A percentile compares a stretch with the other conserved stretches of the same genome.
Conservation (phyloP, 2,888 invertebrate species). For the Andrena bicolor region DNA sequence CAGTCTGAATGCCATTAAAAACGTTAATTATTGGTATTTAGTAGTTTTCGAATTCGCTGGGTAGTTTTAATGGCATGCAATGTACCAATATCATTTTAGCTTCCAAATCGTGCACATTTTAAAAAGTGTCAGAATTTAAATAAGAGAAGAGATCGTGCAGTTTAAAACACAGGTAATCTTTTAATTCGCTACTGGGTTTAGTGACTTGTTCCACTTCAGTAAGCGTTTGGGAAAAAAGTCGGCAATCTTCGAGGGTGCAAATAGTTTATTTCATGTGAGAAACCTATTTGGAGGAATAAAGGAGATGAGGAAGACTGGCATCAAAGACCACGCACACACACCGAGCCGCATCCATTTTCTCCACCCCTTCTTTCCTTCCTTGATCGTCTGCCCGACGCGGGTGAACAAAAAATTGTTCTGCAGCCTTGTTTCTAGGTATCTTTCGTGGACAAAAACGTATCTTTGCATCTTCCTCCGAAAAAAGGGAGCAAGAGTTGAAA, state of each 20-base stretch:
- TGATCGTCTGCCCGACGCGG: neutral
- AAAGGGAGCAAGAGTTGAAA: neutral
- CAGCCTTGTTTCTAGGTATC: constrained; percentile 2
- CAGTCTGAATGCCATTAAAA: neutral
- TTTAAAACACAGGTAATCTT: constrained; percentile 38
- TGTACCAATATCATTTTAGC: neutral
- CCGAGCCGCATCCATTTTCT: constrained; percentile 45
- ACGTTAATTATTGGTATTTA: neutral
- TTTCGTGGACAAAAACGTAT: neutral
- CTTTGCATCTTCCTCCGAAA: neutral
- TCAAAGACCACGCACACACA: constrained; percentile 58
- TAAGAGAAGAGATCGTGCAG: neutral
- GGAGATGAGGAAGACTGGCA: constrained; percentile 65
- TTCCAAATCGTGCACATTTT: too few relatives aligned
- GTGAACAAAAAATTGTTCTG: constrained; percentile 17
- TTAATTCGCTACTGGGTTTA: constrained; percentile 24
- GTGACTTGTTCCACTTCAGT: constrained; percentile 44
- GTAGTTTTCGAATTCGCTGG: neutral
- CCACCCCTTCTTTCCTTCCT: neutral
- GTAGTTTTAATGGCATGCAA: constrained; percentile 28
- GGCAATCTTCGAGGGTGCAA: constrained; percentile 61
- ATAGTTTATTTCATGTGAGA: constrained; percentile 68
- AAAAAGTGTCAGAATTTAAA: too few relatives aligned
- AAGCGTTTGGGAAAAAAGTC: constrained; percentile 56
- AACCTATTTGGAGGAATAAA: constrained; percentile 64